A percentile compares a stretch with the other conserved stretches of the same genome.
phyloP scores from a whole-genome alignment of 1,140 invertebrate genomes.

The Cecropterus lyciades region DNA sequence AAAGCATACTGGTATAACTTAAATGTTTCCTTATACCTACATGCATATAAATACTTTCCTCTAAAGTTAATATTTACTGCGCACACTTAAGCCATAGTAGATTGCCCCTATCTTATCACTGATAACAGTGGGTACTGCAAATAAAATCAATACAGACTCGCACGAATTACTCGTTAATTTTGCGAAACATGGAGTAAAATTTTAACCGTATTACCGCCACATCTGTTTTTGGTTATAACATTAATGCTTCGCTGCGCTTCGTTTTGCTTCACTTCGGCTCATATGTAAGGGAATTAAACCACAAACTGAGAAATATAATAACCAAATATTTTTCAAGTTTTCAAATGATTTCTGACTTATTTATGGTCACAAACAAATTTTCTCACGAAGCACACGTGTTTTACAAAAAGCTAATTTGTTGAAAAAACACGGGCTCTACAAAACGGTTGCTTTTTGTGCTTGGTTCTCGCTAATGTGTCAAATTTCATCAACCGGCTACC shows the following conservation, averaged over 20 bases:
- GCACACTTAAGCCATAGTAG: not conserved
- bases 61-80: constrained; percentile 10
- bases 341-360: not conserved
- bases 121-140: constrained; percentile 19
- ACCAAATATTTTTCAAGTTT: not conserved
- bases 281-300: too few relatives aligned
- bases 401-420: constrained; percentile 22
- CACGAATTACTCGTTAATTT: not conserved
- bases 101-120: constrained; percentile 22
- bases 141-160: constrained; percentile 21
- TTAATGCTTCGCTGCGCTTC: too few relatives aligned
- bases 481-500: constrained; percentile 36
- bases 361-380: not conserved
- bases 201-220: too few relatives aligned
- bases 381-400: constrained; percentile 30
- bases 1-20: too few relatives aligned
- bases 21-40: too few relatives aligned
- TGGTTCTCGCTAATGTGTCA: constrained; percentile 39
- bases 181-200: too few relatives aligned
- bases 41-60: not conserved
- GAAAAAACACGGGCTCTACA: constrained; percentile 32
- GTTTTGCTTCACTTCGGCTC: too few relatives aligned
- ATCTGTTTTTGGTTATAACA: too few relatives aligned
- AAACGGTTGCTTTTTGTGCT: constrained; percentile 26
- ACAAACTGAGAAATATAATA: too few relatives aligned